Evolutionary conservation across 1,140 invertebrate species (phyloP).

Genomic region (Lepidurus apus): DNA sequence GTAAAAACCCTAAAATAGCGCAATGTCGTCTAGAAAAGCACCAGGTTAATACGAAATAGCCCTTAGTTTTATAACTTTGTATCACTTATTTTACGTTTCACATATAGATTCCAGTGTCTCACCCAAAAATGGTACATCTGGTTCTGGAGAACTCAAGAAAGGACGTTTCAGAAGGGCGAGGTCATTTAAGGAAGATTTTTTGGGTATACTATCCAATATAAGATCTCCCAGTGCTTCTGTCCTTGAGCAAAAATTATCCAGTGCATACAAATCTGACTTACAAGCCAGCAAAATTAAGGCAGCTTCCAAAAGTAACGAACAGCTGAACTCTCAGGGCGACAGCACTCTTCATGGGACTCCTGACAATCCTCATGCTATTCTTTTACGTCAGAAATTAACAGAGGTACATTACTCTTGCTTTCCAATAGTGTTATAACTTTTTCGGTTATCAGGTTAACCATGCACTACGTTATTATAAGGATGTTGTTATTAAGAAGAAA

Average conservation of each 20-base stretch:
- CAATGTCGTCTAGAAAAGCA: neutral
- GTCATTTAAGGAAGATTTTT: conserved; percentile 84
- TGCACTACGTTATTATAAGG: conserved; percentile 77
- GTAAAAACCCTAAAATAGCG: neutral
- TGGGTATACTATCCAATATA: conserved; percentile 81
- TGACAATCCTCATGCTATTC: neutral
- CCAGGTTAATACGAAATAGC: neutral
- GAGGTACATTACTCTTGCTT: neutral
- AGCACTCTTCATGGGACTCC: neutral
- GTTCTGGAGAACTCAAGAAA: conserved; percentile 24
- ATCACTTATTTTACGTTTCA: neutral
- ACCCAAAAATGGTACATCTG: conserved; percentile 14
- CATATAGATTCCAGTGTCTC: neutral
- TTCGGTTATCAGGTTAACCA: conserved; percentile 56
- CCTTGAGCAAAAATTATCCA: conserved; percentile 25
- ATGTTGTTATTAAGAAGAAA: conserved; percentile 85
- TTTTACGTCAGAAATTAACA: conserved; percentile 14
- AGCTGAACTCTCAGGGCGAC: conserved; percentile 24
- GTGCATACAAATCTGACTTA: conserved; percentile 11
- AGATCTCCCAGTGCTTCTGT: conserved; percentile 53
- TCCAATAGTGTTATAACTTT: neutral
- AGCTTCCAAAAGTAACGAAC: conserved; percentile 29
- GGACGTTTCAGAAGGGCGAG: conserved; percentile 68
- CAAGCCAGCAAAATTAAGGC: conserved; percentile 29
- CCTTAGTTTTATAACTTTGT: neutral